Percentiles rank a stretch among this genome's conserved stretches.
These are phyloP conservation scores for Physocephala rufipes DNA, from an alignment of 2,888 invertebrate species.

Conservation along the genomic window DNA sequence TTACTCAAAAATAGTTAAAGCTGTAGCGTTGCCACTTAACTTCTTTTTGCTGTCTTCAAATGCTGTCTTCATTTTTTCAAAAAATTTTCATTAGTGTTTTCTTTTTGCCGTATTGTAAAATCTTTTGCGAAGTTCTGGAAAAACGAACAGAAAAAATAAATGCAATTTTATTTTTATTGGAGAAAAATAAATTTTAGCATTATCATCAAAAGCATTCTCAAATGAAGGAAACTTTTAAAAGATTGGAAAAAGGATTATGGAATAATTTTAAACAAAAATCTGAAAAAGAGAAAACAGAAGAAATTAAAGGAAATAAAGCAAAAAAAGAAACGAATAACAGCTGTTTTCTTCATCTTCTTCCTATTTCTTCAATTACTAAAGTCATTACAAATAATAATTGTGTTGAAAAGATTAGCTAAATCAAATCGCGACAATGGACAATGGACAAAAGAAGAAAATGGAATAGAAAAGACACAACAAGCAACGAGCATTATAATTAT, in stretches of 20 bases:
- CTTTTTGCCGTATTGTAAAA: too few relatives aligned
- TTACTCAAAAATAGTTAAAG: constrained; percentile 20
- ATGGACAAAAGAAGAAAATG: not conserved
- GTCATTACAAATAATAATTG: not conserved
- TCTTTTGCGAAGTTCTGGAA: too few relatives aligned
- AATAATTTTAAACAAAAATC: not conserved
- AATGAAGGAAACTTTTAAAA: constrained; percentile 1
- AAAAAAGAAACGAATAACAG: not conserved
- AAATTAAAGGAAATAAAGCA: not conserved
- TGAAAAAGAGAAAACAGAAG: not conserved
- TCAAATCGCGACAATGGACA: not conserved
- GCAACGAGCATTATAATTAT: not conserved
- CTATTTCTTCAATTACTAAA: too few relatives aligned
- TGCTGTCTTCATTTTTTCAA: not conserved
- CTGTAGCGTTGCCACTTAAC: constrained; percentile 15
- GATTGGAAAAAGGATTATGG: not conserved
- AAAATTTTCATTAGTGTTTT: not conserved
- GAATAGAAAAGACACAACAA: not conserved
- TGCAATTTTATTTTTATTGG: constrained; percentile 25
- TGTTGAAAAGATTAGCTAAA: too few relatives aligned
- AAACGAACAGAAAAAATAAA: not conserved
- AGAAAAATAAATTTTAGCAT: constrained; percentile 26
- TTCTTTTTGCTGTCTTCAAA: not conserved
- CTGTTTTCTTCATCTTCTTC: not conserved
- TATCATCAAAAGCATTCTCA: not conserved